Evolutionary conservation across 1,140 invertebrate species (phyloP), one percentile per base, ranked within the genome.

Genomic region (Gryllus bimaculatus): DNA sequence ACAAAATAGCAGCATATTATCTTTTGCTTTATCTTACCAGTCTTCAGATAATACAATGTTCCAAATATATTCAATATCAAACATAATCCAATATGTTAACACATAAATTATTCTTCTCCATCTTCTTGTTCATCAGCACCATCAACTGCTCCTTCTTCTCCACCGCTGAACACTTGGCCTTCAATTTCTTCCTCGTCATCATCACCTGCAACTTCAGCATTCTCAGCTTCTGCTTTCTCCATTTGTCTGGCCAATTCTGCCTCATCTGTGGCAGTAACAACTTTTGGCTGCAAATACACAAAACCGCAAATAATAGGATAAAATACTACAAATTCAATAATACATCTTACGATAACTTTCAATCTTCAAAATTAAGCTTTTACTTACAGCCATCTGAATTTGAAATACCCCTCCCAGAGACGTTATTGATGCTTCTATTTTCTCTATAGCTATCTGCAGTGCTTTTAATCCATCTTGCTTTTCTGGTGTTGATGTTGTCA

Each of bases 401-500:
- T 95, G 94, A 85, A 99, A 99, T 76, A 95, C 95, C 81, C 98
- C 98, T 76, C 96, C 95, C 13, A 92, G 89, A 66, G 91, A 89
- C 79, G 89, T 90, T 80, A 99, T 99, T 81, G 92, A 94, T 80
- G 91, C 88, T 84, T 95, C 90, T 78, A 99, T 97, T 82, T 92
- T 91, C 80, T 95, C 92, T 79, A 99, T 94, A 20, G 97, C 96
- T 83, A 93, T 91, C 83, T 96, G 93, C 49, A 99, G 87, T 15
- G 94, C 91, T 86, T 93, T 94, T 73, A 99, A 87, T 8, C 98
- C 98, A 84, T 98, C 96, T 79, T 92, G 89, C 85, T 97, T 95
- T 85, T 99, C 98, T 73, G 98, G 94, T 7, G 98, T 99, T 48
- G 96, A 96, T 74, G 98, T 99, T 13, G 98, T 99, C 90, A 99